Base-by-base conservation (phyloP, 2,113 vertebrate genomes). In the Circaetus gallicus region DNA sequence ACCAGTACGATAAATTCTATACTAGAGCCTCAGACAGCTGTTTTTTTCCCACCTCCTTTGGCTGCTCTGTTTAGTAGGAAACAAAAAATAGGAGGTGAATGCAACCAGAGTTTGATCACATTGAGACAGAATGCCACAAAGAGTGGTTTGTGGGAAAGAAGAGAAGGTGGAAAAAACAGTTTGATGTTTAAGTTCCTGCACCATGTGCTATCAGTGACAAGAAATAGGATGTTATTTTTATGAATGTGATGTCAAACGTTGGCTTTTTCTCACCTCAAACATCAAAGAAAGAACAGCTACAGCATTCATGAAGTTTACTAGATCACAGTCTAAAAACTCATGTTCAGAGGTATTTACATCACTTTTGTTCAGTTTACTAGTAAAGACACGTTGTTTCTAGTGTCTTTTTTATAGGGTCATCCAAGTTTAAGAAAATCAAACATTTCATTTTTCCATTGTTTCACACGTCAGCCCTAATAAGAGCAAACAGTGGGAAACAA, bases 311-410 rank as follows among this genome's bases (percentile, higher is more conserved):
- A 53, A 53, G 45, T 74, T 55, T 58, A 25, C 53, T 53, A 86
- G 58, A 72, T 38, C 22, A 45, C 31, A 47, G 34, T 59, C 49
- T 77, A 36, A 52, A 89, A 62, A 9, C 9, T 40, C 6, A 3
- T 2, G 2, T 56, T 69, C 26, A 71, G 38, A 93, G 18, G 24
- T 61, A 84, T 89, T 91, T 52, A 71, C 38, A 45, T 71, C 28
- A 26, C 83, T 91, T 94, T 82, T 22, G 47, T 93, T 71, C 70
- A 71, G 43, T 83, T 94, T 86, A 89, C 38, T 61, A 87, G 10
- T 19, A 38, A 86, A 89, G 55, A 73, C 9, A 69, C 5, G 3
- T 56, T 86, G 71, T 65, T 93, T 74, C 59, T 84, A 63, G 18
- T 66, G 52, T 65, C 9, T 47, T 49, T 71, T 88, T 79, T 58